Percentiles rank a stretch among this genome's conserved stretches.
Conservation (phyloP, 2,888 invertebrate species). For the Embidobia sp. region DNA sequence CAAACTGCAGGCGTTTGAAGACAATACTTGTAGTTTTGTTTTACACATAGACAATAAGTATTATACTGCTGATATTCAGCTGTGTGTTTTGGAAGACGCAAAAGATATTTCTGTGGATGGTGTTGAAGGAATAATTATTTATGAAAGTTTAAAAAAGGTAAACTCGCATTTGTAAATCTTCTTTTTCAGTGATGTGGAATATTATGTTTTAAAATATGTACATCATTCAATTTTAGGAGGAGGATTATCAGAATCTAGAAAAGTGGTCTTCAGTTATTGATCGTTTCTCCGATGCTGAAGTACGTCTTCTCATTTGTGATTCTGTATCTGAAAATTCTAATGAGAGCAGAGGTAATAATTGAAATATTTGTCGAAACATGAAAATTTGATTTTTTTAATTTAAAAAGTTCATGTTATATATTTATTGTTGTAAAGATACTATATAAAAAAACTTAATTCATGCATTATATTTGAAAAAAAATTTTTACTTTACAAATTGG, state of each 20-base stretch:
- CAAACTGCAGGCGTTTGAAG: constrained; percentile 72
- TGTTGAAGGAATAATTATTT: constrained; percentile 85
- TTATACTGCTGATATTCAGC: constrained; percentile 85
- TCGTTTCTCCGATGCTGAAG: constrained; percentile 72
- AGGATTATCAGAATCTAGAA: constrained; percentile 69
- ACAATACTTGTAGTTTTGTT: constrained; percentile 78
- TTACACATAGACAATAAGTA: constrained; percentile 88
- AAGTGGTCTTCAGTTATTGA: constrained; percentile 71
- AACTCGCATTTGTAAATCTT: too few relatives aligned
- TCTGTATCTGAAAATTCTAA: constrained; percentile 76
- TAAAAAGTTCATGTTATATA: too few relatives aligned
- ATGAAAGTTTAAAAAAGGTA: constrained; percentile 84
- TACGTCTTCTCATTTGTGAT: constrained; percentile 74
- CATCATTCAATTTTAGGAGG: constrained; percentile 67
- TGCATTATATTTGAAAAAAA: too few relatives aligned
- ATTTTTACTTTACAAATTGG: too few relatives aligned
- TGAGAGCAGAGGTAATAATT: constrained; percentile 82
- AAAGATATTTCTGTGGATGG: constrained; percentile 81
- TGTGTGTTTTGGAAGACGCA: constrained; percentile 83
- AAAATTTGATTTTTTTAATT: too few relatives aligned
- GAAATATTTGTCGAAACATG: too few relatives aligned
- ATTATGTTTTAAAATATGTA: neutral
- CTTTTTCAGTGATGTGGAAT: too few relatives aligned
- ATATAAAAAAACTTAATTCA: too few relatives aligned
- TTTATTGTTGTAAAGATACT: neutral